phyloP scores from a whole-genome alignment of 2,113 vertebrate genomes.

The Pseudonaja textilis region DNA sequence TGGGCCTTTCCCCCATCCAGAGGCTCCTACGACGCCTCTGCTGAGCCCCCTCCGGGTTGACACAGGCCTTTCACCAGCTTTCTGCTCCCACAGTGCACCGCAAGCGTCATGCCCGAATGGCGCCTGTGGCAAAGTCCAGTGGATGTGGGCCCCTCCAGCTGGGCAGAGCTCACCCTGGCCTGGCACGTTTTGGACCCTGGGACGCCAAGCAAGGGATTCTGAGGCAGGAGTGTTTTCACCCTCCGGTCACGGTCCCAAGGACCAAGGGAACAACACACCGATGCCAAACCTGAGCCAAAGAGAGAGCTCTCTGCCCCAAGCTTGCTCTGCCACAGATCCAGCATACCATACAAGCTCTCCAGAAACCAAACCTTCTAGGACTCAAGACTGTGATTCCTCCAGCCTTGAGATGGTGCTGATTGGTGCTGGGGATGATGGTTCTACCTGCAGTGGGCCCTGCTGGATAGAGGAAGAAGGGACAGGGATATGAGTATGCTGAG shows the following conservation, averaged over 20 bases:
- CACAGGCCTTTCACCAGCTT: constrained; percentile 52
- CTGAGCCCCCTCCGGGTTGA: constrained; percentile 65
- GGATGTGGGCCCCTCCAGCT: constrained; percentile 66
- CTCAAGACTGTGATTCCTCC: constrained; percentile 57
- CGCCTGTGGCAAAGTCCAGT: constrained; percentile 57
- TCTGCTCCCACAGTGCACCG: constrained; percentile 48
- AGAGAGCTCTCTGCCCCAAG: constrained; percentile 26
- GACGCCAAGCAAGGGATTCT: constrained; percentile 46
- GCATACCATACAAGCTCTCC: background rate
- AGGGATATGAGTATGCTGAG: constrained; percentile 39
- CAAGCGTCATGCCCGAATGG: constrained; percentile 47
- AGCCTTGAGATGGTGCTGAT: constrained; percentile 66
- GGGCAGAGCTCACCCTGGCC: constrained; percentile 68
- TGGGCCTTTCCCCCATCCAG: background rate
- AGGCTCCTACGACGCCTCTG: constrained; percentile 34
- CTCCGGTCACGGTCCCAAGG: background rate
- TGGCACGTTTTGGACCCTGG: constrained; percentile 54
- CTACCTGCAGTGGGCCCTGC: constrained; percentile 60
- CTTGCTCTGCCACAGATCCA: constrained; percentile 12
- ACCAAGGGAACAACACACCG: background rate
- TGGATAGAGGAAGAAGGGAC: constrained; percentile 64
- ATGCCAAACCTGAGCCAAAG: constrained; percentile 39
- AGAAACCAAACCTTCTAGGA: constrained; percentile 40
- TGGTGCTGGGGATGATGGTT: constrained; percentile 31
- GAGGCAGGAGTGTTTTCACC: constrained; percentile 9